Conservation (phyloP, 1,140 invertebrate species). For the Brachionus rubens region DNA sequence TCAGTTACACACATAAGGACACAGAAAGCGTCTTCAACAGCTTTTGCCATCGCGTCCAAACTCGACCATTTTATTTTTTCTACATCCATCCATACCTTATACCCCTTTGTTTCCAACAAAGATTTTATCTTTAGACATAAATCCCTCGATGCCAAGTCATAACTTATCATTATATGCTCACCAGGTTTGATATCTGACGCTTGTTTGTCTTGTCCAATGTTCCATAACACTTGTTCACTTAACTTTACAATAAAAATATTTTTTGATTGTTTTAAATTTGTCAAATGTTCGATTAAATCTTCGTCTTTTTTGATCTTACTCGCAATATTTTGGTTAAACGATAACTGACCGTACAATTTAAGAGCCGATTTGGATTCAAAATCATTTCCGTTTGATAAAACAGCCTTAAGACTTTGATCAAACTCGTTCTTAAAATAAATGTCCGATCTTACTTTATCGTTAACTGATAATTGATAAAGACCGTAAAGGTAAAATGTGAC, state of each 20-base stretch:
- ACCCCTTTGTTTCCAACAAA: not conserved
- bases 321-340: no score
- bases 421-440: conserved; percentile 35
- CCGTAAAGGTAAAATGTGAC: not conserved
- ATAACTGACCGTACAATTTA: not conserved
- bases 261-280: not conserved
- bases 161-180: conserved; percentile 39
- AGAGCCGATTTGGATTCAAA: not conserved
- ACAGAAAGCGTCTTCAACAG: conserved; percentile 55
- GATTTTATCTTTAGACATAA: conserved; percentile 25
- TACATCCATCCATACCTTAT: conserved; percentile 49
- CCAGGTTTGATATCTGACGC: not conserved
- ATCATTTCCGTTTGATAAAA: conserved; percentile 4
- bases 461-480: conserved; percentile 28
- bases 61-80: conserved; percentile 50
- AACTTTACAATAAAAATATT: not conserved
- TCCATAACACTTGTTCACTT: conserved; percentile 10
- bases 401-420: not conserved
- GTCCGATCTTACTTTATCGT: conserved; percentile 13
- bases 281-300: conserved; percentile 13
- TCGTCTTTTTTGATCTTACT: not conserved
- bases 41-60: conserved; percentile 58
- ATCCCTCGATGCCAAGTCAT: not conserved
- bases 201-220: not conserved
- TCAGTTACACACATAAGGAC: conserved; percentile 57